These are phyloP conservation scores for Andrena cerasifolii DNA, from an alignment of 1,140 invertebrate species.

Conservation along the genomic window DNA sequence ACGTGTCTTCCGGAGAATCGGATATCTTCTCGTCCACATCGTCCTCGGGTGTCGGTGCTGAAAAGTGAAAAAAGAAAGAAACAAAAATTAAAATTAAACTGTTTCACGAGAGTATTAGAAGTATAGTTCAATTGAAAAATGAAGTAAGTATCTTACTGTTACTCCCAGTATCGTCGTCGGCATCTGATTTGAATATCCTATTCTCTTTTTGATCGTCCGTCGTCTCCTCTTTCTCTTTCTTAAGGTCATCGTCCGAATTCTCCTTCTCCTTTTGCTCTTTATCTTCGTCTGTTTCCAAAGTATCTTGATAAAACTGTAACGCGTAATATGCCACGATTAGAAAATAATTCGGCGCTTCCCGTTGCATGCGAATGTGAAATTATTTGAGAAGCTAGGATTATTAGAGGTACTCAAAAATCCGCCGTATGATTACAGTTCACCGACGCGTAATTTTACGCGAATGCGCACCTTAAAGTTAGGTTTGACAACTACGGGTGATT, in stretches of 20 bases:
- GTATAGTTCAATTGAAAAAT: too few species aligned
- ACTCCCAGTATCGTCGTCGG: conserved; percentile 68
- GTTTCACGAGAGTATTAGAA: too few species aligned
- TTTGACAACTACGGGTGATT: conserved; percentile 82
- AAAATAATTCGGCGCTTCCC: neutral
- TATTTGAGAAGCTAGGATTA: too few species aligned
- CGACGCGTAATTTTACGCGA: conserved; percentile 32
- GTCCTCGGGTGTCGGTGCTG: conserved; percentile 73
- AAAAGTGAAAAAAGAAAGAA: conserved; percentile 11
- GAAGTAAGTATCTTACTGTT: conserved; percentile 69
- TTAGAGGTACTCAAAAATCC: too few species aligned
- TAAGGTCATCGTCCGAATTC: conserved; percentile 73
- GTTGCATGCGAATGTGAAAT: neutral
- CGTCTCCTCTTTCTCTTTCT: conserved; percentile 69
- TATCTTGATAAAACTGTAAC: conserved; percentile 94
- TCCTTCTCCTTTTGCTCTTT: conserved; percentile 80
- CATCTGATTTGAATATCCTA: conserved; percentile 50
- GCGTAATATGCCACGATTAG: conserved; percentile 33
- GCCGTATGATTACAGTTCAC: neutral
- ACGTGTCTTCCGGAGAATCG: conserved; percentile 67
- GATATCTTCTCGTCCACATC: conserved; percentile 66
- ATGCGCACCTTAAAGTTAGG: conserved; percentile 82
- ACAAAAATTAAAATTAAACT: conserved; percentile 9
- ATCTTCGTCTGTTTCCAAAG: conserved; percentile 87
- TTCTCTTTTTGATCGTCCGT: conserved; percentile 73